These are phyloP conservation scores for Dysmachus trigonus DNA, from an alignment of 2,888 invertebrate species.

Conservation along the genomic window DNA sequence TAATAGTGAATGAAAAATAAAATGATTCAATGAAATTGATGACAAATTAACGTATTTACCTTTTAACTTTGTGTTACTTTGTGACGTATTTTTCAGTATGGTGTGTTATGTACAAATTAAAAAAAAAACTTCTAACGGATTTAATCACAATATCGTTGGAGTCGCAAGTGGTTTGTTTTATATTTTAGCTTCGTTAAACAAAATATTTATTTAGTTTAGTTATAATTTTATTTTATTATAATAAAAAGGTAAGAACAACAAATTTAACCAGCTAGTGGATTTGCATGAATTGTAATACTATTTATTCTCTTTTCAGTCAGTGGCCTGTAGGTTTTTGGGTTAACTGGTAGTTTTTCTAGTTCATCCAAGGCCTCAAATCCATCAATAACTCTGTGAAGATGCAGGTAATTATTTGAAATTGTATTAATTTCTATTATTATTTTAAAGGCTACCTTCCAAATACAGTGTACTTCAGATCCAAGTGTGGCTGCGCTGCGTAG, in stretches of 20 bases:
- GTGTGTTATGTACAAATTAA: no score
- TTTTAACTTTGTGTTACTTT: no score
- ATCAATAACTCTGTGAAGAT: constrained; percentile 87
- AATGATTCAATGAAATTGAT: no score
- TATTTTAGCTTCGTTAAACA: no score
- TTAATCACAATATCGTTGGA: no score
- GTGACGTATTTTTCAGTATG: no score
- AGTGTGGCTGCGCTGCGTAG: constrained; percentile 91
- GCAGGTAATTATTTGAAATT: not conserved
- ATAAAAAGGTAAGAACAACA: not conserved
- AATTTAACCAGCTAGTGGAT: constrained; percentile 85
- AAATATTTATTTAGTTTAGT: no score
- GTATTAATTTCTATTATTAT: not conserved
- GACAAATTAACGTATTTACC: no score
- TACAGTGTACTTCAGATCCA: constrained; percentile 96
- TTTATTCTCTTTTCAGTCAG: constrained; percentile 87
- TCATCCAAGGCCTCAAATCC: constrained; percentile 96
- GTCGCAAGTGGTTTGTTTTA: no score
- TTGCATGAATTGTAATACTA: constrained; percentile 94
- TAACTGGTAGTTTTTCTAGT: constrained; percentile 92
- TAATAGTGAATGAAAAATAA: not conserved
- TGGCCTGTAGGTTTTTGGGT: constrained; percentile 92
- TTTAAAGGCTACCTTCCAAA: constrained; percentile 84
- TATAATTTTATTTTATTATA: not conserved
- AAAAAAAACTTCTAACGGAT: no score